Evolutionary conservation across 2,888 invertebrate species (phyloP).

Genomic region (Ecliptopera silaceata): DNA sequence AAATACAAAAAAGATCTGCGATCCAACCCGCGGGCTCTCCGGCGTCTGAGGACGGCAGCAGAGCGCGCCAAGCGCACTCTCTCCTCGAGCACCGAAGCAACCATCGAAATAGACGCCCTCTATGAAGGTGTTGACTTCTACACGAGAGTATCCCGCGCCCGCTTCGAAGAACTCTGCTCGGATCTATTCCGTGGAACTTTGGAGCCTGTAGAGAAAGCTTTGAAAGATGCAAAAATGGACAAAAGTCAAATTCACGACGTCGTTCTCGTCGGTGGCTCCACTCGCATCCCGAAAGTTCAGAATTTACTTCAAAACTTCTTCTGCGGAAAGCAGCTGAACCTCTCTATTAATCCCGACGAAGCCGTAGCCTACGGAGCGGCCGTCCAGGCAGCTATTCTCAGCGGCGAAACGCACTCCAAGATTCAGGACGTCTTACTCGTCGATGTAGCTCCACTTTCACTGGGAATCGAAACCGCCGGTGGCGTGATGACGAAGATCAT

Average conservation of each 20-base stretch:
- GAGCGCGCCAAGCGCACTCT: constrained; percentile 70
- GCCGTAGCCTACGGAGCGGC: constrained; percentile 87
- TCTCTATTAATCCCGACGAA: constrained; percentile 67
- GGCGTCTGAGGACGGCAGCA: constrained; percentile 87
- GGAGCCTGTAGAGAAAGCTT: constrained; percentile 79
- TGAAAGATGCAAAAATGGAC: constrained; percentile 87
- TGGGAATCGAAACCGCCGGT: constrained; percentile 83
- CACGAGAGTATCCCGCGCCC: constrained; percentile 84
- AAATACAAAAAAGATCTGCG: constrained; percentile 82
- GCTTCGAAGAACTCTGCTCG: constrained; percentile 85
- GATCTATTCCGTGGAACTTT: constrained; percentile 86
- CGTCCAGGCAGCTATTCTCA: constrained; percentile 61
- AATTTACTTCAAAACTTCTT: constrained; percentile 80
- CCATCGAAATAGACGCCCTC: constrained; percentile 87
- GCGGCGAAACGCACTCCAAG: constrained; percentile 85
- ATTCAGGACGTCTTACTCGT: constrained; percentile 64
- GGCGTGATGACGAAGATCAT: constrained; percentile 87
- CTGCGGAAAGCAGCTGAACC: constrained; percentile 77
- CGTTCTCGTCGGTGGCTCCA: constrained; percentile 88
- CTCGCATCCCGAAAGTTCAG: constrained; percentile 89
- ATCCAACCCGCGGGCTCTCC: constrained; percentile 84
- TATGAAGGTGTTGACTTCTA: constrained; percentile 85
- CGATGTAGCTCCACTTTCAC: constrained; percentile 22
- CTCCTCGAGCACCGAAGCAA: constrained; percentile 85
- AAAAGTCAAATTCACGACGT: constrained; percentile 78